Evolutionary conservation across 1,140 invertebrate species (phyloP).

Genomic region (Brachystomella parvula): DNA sequence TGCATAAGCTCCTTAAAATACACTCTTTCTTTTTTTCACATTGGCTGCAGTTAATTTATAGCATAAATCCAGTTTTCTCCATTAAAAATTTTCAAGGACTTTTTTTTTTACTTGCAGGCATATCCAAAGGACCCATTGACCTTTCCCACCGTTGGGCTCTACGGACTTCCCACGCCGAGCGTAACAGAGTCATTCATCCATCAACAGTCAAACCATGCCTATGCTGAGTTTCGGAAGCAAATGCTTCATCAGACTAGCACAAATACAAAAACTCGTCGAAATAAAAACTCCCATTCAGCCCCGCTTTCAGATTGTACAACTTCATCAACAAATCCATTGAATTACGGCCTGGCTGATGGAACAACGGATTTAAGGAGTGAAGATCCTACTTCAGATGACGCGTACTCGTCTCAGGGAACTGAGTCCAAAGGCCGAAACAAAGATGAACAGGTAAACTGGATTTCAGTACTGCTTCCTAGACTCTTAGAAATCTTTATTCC

Average conservation of each 20-base stretch:
- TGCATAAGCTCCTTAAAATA: neutral
- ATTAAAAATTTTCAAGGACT: too few relatives aligned
- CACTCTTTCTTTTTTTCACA: neutral
- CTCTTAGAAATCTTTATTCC: neutral
- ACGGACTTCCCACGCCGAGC: conserved; percentile 42
- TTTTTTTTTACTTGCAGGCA: conserved; percentile 48
- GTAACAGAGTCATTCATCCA: conserved; percentile 33
- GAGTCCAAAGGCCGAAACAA: conserved; percentile 15
- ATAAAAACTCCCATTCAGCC: neutral
- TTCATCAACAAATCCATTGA: conserved; percentile 1
- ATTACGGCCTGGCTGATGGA: neutral
- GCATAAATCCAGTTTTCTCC: too few relatives aligned
- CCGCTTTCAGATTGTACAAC: neutral
- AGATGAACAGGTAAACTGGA: conserved; percentile 33
- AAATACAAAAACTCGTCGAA: neutral
- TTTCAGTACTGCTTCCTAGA: neutral
- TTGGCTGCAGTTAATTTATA: too few relatives aligned
- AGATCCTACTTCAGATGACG: conserved; percentile 31
- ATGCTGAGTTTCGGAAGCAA: conserved; percentile 55
- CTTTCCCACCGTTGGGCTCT: conserved; percentile 46
- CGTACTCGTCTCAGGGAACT: conserved; percentile 10
- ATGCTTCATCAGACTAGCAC: conserved; percentile 54
- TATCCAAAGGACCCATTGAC: conserved; percentile 59
- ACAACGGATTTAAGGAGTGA: conserved; percentile 19
- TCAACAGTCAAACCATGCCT: conserved; percentile 44